Conservation (phyloP, 2,113 vertebrate species). For the Gambusia affinis region DNA sequence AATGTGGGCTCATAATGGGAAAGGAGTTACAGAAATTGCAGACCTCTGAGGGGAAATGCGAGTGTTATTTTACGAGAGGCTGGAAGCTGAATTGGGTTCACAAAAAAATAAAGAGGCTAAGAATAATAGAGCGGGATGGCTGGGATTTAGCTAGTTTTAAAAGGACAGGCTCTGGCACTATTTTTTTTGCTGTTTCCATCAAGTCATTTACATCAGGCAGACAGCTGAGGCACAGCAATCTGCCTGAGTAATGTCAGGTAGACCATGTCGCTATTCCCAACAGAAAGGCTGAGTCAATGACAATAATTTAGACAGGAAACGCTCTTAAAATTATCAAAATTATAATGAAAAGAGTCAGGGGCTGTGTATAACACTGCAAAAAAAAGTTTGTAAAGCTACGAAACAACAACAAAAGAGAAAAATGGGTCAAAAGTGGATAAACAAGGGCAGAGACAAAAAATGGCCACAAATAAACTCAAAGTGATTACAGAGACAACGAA, state of each 20-base stretch:
- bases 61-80: slow-evolving; percentile 77
- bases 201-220: slow-evolving; percentile 13
- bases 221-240: slow-evolving; percentile 6
- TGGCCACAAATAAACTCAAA: background rate
- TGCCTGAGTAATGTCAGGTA: slow-evolving; percentile 40
- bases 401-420: slow-evolving; percentile 4
- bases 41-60: slow-evolving; percentile 56
- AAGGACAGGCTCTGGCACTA: slow-evolving; percentile 43
- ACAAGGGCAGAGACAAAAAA: background rate
- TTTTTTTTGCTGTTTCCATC: slow-evolving; percentile 34
- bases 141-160: slow-evolving; percentile 29
- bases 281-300: background rate
- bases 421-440: slow-evolving; percentile 2
- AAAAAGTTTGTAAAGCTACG: background rate
- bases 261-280: background rate
- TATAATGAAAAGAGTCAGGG: background rate
- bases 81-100: slow-evolving; percentile 62
- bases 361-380: slow-evolving; percentile 1
- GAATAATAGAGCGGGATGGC: slow-evolving; percentile 58
- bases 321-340: background rate
- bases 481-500: slow-evolving; percentile 5
- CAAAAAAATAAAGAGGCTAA: slow-evolving; percentile 36
- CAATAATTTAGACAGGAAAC: slow-evolving; percentile 5
- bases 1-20: slow-evolving; percentile 73
- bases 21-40: slow-evolving; percentile 67